Evolutionary conservation across 2,888 invertebrate genomes (phyloP), one percentile per base, ranked within the genome.

Genomic region (Drosophila borborema): DNA sequence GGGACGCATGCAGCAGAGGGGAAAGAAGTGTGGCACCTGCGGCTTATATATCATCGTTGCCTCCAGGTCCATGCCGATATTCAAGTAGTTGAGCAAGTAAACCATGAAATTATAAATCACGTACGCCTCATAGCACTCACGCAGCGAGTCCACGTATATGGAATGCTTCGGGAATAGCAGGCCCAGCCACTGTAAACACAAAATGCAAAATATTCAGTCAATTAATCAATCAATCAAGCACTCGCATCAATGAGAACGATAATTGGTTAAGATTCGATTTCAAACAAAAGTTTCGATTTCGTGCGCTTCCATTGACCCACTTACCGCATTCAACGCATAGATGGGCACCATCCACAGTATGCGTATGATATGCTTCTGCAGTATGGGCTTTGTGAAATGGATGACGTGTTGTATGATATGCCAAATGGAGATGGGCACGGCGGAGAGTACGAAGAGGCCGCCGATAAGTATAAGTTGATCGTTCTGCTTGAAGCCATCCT

Each of bases 61-160:
- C 92, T 98, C 97, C 77, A 98, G 94, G 92, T 98, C 97, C 94
- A 96, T 96, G 91, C 96, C 97, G 89, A 96, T 95, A 94, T 97
- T 96, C 64, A 99, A 94, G 93, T 98, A 99, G 92, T 97, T 98
- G 72, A 99, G 94, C 82, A 99, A 94, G 92, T 97, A 99, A 90
- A 97, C 97, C 98, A 99, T 98, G 92, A 99, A 99, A 94, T 98
- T 99, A 93, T 99, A 99, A 89, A 99, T 99, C 3, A 99, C 99
- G 94, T 98, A 99, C 1, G 98, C 99, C 94, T 99, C 99, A 92
- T 99, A 99, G 92, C 98, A 99, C 94, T 99, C 99, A 92, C 99
- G 94, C 60, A 97, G 93, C 82, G 98, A 97, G 93, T 99, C 98
- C 90, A 98, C 95, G 92, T 98, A 99, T 80, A 99, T 98, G 46